Percentiles rank a stretch among this genome's conserved stretches.
These are phyloP conservation scores for Hemistola chrysoprasaria DNA, from an alignment of 2,888 invertebrate species.

Conservation along the genomic window DNA sequence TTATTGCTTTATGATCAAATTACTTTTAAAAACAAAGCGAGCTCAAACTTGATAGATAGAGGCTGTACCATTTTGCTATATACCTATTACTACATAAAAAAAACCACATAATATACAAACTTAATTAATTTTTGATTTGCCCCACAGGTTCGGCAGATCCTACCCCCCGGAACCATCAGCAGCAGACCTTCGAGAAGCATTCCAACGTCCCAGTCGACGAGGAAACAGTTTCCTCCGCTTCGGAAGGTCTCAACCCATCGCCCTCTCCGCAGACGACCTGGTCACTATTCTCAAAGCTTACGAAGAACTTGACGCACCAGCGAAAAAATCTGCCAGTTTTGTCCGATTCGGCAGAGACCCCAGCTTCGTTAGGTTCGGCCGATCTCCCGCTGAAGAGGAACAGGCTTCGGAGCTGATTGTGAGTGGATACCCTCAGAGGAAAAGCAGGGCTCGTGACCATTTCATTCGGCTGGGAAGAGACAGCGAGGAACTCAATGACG, in stretches of 20 bases:
- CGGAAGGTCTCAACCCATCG: constrained; percentile 63
- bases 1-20: too few species aligned
- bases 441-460: constrained; percentile 66
- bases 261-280: constrained; percentile 63
- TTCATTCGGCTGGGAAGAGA: constrained; percentile 72
- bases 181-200: constrained; percentile 60
- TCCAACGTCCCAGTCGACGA: constrained; percentile 55
- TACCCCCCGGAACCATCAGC: constrained; percentile 68
- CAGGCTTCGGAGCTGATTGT: constrained; percentile 49
- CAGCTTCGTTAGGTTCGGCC: constrained; percentile 76
- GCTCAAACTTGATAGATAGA: too few species aligned
- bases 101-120: too few species aligned
- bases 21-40: too few species aligned
- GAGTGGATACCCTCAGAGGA: constrained; percentile 62
- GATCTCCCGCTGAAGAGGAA: constrained; percentile 59
- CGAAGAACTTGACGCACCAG: constrained; percentile 59
- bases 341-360: constrained; percentile 68
- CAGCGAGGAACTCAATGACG: constrained; percentile 61
- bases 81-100: too few species aligned
- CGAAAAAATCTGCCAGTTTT: constrained; percentile 62
- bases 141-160: constrained; percentile 66
- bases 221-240: constrained; percentile 71
- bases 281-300: constrained; percentile 59
- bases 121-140: constrained; percentile 1
- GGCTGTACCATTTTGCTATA: too few species aligned